Percentiles rank a stretch among this genome's conserved stretches.
phyloP scores from a whole-genome alignment of 2,113 vertebrate genomes.

The Sitta europaea region DNA sequence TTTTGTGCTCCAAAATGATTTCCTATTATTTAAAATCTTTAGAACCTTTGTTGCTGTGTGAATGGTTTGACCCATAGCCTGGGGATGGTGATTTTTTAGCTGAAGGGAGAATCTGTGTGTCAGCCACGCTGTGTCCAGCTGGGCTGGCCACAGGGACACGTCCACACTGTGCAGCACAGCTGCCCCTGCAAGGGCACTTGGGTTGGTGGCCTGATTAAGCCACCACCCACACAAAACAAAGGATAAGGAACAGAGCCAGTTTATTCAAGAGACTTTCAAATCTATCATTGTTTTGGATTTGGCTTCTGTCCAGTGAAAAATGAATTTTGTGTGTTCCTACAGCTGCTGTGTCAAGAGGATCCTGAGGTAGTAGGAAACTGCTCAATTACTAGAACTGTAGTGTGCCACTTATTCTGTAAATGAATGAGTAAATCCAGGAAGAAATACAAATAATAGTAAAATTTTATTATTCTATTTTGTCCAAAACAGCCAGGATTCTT shows the following conservation, averaged over 20 bases:
- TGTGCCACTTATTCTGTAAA: neutral
- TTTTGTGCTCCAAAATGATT: neutral
- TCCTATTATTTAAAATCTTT: neutral
- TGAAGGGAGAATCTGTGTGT: neutral
- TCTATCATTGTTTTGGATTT: neutral
- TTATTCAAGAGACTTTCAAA: neutral
- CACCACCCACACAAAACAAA: constrained; percentile 37
- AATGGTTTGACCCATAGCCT: neutral
- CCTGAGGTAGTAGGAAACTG: neutral
- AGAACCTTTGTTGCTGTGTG: neutral
- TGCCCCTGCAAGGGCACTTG: neutral
- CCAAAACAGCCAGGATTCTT: neutral
- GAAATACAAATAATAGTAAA: neutral
- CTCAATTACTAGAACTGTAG: neutral
- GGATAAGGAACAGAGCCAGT: neutral
- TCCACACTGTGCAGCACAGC: neutral
- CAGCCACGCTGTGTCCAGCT: fast-evolving
- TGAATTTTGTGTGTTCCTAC: neutral
- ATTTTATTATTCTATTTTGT: neutral
- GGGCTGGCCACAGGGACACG: fast-evolving
- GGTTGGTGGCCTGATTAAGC: neutral
- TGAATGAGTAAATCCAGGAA: neutral
- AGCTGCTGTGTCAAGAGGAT: neutral
- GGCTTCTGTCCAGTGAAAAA: neutral
- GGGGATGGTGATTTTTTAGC: neutral